phyloP scores from a whole-genome alignment of 2,797 vertebrate genomes.

The Falco berigora region DNA sequence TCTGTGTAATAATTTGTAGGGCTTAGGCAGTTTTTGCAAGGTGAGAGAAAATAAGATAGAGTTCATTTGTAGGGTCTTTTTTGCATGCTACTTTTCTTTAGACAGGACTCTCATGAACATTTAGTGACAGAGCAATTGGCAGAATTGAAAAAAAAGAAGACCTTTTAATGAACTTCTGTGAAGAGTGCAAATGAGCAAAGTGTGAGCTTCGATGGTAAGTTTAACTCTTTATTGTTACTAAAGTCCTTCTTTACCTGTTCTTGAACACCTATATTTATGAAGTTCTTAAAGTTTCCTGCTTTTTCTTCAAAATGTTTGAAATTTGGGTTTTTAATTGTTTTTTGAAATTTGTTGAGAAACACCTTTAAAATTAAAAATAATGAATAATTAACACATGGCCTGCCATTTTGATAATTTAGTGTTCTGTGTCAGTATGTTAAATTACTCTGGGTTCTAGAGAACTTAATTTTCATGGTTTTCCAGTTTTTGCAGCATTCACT shows the following conservation, averaged over 20 bases:
- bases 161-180: background rate
- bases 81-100: background rate
- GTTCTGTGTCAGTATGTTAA: background rate
- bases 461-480: background rate
- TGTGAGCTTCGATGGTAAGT: conserved; percentile 39
- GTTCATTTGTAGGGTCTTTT: background rate
- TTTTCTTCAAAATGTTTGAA: background rate
- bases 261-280: background rate
- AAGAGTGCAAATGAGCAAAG: background rate
- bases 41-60: background rate
- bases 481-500: background rate
- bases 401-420: background rate
- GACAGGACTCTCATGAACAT: background rate
- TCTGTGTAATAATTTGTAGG: background rate
- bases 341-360: background rate
- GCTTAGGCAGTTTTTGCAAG: background rate
- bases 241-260: background rate
- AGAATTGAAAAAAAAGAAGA: background rate
- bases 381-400: background rate
- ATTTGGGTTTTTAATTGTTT: background rate
- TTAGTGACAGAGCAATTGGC: background rate
- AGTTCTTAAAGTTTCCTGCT: background rate
- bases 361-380: background rate
- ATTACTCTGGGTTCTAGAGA: background rate
- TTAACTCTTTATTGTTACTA: background rate